Conservation (phyloP, 2,888 invertebrate genomes). For the Syrista parreyssii region DNA sequence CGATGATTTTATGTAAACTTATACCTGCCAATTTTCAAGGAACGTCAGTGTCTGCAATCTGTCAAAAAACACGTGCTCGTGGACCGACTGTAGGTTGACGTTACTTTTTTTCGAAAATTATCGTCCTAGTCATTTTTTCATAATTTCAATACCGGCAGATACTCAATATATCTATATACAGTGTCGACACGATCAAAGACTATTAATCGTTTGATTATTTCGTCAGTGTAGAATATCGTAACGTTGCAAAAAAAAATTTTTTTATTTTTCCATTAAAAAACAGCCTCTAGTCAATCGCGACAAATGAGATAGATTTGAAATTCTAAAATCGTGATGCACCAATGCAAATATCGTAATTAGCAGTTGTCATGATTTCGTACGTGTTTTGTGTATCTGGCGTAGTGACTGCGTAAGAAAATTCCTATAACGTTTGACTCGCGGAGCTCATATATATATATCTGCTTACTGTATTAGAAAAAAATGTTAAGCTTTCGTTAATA, state of each 20-base stretch:
- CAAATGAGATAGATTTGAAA: not conserved
- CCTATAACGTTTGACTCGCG: not conserved
- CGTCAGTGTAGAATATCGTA: not conserved
- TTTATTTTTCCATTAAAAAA: no score
- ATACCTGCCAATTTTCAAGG: not conserved
- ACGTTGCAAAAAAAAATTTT: not conserved
- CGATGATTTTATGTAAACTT: not conserved
- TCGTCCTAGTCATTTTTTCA: not conserved
- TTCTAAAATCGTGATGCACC: not conserved
- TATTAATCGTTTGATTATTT: not conserved
- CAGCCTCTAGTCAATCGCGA: not conserved
- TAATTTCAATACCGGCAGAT: not conserved
- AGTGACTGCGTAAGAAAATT: no score
- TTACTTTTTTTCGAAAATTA: no score
- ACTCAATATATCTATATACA: no score
- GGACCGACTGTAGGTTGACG: no score
- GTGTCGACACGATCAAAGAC: no score
- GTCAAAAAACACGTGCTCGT: not conserved
- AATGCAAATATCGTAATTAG: not conserved
- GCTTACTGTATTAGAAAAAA: no score
- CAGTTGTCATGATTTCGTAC: not conserved
- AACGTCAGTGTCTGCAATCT: not conserved
- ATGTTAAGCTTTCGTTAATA: no score
- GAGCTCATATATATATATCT: no score
- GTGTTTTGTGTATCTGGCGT: not conserved